Percentiles rank a stretch among this genome's conserved stretches.
Conservation (phyloP, 2,797 vertebrate genomes). For the Fratercula arctica region DNA sequence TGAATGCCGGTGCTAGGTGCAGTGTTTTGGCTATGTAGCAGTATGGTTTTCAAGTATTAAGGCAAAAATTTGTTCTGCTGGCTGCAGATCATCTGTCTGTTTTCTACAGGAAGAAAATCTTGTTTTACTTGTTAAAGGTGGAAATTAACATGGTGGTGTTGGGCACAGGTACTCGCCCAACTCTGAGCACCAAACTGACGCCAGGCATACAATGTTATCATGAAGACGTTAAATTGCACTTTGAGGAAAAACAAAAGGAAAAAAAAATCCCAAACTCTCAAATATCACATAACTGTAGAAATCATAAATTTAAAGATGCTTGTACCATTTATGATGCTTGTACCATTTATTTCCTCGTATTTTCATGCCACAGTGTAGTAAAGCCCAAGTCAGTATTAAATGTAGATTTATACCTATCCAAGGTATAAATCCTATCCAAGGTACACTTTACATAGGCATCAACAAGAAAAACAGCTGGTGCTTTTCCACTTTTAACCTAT, state of each 20-base stretch:
- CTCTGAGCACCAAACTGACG: not conserved
- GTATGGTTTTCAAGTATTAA: not conserved
- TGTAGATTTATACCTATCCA: not conserved
- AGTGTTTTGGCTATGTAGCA: not conserved
- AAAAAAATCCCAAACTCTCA: not conserved
- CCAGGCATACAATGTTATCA: not conserved
- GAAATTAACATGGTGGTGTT: not conserved
- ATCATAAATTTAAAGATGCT: not conserved
- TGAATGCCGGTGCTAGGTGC: not conserved
- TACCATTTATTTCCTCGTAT: not conserved
- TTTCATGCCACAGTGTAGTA: not conserved
- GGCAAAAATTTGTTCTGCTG: not conserved
- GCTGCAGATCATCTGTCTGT: not conserved
- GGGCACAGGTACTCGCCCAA: not conserved
- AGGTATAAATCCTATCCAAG: not conserved
- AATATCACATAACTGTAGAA: not conserved
- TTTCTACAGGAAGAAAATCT: not conserved
- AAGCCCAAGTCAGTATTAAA: not conserved
- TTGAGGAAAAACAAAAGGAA: not conserved
- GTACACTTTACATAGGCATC: not conserved
- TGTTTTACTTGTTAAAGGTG: not conserved
- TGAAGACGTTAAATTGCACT: not conserved
- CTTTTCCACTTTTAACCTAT: not conserved
- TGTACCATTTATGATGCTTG: not conserved
- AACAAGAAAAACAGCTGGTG: not conserved